These are phyloP conservation scores for Hesperophylax magnus DNA, from an alignment of 1,140 invertebrate genomes.

Conservation along the genomic window DNA sequence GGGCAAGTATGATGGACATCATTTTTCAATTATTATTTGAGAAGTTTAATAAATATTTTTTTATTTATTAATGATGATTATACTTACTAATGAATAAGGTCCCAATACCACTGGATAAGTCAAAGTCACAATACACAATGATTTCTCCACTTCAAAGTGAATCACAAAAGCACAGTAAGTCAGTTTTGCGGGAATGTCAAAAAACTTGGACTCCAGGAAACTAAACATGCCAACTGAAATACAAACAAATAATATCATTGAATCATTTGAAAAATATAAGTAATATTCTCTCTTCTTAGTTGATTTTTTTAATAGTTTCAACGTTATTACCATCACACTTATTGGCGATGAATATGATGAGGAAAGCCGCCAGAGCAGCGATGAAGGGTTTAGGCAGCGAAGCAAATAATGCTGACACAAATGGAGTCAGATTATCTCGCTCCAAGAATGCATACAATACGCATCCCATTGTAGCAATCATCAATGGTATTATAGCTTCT, in stretches of 20 bases:
- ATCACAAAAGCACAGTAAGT: slow-evolving; percentile 65
- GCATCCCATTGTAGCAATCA: slow-evolving; percentile 60
- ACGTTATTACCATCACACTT: slow-evolving; percentile 37
- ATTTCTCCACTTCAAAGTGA: slow-evolving; percentile 60
- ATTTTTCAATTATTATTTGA: no score
- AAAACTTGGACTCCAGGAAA: neutral
- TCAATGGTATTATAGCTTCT: slow-evolving; percentile 61
- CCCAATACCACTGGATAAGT: neutral
- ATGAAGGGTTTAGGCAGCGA: slow-evolving; percentile 62
- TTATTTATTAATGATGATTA: neutral
- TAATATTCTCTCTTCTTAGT: neutral
- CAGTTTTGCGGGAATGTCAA: slow-evolving; percentile 41
- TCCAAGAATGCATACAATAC: slow-evolving; percentile 62
- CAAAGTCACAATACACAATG: neutral
- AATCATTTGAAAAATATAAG: neutral
- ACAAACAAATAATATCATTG: neutral
- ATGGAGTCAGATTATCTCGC: slow-evolving; percentile 37
- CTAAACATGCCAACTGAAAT: neutral
- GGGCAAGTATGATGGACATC: no score
- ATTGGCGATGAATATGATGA: slow-evolving; percentile 58
- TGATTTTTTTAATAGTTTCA: neutral
- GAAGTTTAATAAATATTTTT: no score
- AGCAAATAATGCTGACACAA: slow-evolving; percentile 60
- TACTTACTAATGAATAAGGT: neutral
- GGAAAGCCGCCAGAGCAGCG: slow-evolving; percentile 56